A percentile compares a stretch with the other conserved stretches of the same genome.
Evolutionary conservation across 2,113 vertebrate genomes (phyloP).

Genomic region (Macquaria ambigua): DNA sequence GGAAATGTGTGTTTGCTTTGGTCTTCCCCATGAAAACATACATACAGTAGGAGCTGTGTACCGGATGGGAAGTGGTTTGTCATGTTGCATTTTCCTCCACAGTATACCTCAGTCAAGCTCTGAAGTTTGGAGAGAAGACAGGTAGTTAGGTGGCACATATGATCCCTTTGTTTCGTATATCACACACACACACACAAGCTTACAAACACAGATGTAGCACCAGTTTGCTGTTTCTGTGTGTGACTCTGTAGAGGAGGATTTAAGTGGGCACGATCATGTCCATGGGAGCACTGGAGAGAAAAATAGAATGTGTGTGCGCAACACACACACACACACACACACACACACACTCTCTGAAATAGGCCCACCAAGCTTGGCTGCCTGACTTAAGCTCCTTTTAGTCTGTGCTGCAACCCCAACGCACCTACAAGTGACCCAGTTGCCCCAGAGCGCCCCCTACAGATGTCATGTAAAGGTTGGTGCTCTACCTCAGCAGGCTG

Average conservation of each 20-base stretch:
- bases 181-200: slow-evolving; percentile 1
- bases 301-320: slow-evolving; percentile 64
- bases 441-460: slow-evolving; percentile 33
- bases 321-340: slow-evolving; percentile 20
- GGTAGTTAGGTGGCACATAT: slow-evolving; percentile 25
- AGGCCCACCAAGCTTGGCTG: slow-evolving; percentile 68
- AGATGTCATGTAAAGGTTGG: slow-evolving; percentile 10
- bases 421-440: slow-evolving; percentile 33
- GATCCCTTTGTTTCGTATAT: neutral
- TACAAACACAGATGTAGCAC: slow-evolving; percentile 23
- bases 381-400: slow-evolving; percentile 70
- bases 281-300: slow-evolving; percentile 66
- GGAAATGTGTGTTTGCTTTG: slow-evolving; percentile 1
- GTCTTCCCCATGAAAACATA: slow-evolving; percentile 19
- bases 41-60: neutral
- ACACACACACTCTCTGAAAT: slow-evolving; percentile 63
- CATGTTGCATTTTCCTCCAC: slow-evolving; percentile 42
- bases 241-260: slow-evolving; percentile 60
- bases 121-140: slow-evolving; percentile 23
- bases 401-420: slow-evolving; percentile 31
- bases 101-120: slow-evolving; percentile 1
- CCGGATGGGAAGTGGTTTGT: slow-evolving; percentile 2
- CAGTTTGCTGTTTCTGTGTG: slow-evolving; percentile 45
- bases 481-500: neutral
- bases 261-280: slow-evolving; percentile 63